A percentile compares a stretch with the other conserved stretches of the same genome.
phyloP scores from a whole-genome alignment of 2,888 invertebrate species.

The Alentia gelatinosa region DNA sequence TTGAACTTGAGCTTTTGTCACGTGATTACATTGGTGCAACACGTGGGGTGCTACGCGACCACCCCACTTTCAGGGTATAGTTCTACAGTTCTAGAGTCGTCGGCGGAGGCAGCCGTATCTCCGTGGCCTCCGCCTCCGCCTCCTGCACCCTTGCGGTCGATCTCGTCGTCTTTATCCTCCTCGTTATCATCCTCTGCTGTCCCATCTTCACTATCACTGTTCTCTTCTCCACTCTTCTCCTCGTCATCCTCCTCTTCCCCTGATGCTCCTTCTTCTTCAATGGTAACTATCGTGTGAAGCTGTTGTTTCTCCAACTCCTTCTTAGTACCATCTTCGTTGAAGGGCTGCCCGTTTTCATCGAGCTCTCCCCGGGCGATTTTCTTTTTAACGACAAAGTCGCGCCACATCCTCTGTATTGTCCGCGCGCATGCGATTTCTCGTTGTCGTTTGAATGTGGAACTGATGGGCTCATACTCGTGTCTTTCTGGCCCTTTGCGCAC shows the following conservation, averaged over 20 bases:
- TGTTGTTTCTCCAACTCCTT: neutral
- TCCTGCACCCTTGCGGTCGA: neutral
- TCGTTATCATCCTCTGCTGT: slow-evolving; percentile 35
- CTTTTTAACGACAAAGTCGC: slow-evolving; percentile 48
- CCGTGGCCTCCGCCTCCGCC: neutral
- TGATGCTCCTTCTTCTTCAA: slow-evolving; percentile 42
- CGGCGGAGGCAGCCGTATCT: neutral
- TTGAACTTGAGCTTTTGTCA: slow-evolving; percentile 59
- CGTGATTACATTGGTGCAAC: slow-evolving; percentile 42
- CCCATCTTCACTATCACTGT: slow-evolving; percentile 9
- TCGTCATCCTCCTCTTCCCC: slow-evolving; percentile 54
- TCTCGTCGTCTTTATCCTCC: slow-evolving; percentile 25
- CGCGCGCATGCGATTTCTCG: slow-evolving; percentile 98
- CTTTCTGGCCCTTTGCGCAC: slow-evolving; percentile 83
- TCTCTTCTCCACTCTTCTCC: slow-evolving; percentile 33
- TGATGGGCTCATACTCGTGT: slow-evolving; percentile 95
- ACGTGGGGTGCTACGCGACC: slow-evolving; percentile 54
- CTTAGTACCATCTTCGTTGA: slow-evolving; percentile 21
- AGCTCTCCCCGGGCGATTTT: slow-evolving; percentile 15
- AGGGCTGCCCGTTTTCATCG: neutral
- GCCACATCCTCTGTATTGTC: slow-evolving; percentile 89
- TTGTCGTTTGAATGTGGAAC: slow-evolving; percentile 96
- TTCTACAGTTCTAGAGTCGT: slow-evolving; percentile 56
- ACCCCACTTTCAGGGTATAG: slow-evolving; percentile 58
- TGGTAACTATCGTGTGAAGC: slow-evolving; percentile 53